phyloP scores from a whole-genome alignment of 2,113 vertebrate genomes.

The Rhinolophus sinicus region DNA sequence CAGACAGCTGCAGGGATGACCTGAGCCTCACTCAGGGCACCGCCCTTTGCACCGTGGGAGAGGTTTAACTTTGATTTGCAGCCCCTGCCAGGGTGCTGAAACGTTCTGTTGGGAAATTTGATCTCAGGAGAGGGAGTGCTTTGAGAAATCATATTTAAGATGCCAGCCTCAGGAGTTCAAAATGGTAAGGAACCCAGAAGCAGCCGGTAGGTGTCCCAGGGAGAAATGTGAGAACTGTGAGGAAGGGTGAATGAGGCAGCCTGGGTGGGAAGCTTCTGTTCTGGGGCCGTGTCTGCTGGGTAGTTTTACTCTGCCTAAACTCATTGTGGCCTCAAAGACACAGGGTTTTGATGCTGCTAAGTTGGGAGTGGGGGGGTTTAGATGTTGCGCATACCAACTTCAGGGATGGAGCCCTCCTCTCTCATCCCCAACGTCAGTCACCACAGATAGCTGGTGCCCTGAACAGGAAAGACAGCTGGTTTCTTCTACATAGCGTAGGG shows the following conservation, averaged over 20 bases:
- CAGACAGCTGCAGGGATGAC: not conserved
- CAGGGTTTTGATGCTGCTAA: not conserved
- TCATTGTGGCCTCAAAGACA: not conserved
- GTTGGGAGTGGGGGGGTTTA: not conserved
- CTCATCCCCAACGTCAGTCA: not conserved
- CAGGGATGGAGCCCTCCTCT: not conserved
- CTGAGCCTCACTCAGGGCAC: not conserved
- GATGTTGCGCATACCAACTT: not conserved
- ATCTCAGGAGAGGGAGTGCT: not conserved
- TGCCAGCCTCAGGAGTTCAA: constrained; percentile 65
- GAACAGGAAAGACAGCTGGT: not conserved
- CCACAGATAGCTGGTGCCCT: too few species aligned
- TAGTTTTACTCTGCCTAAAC: not conserved
- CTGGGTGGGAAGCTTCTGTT: not conserved
- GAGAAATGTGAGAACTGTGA: not conserved
- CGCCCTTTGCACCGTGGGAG: too few species aligned
- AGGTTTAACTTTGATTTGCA: not conserved
- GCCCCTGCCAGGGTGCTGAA: not conserved
- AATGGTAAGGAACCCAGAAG: constrained; percentile 12
- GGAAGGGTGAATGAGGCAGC: not conserved
- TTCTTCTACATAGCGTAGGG: not conserved
- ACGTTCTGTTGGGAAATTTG: not conserved
- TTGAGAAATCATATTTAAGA: not conserved
- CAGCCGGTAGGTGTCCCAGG: constrained; percentile 34
- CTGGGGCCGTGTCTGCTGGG: not conserved